phyloP scores from a whole-genome alignment of 1,140 invertebrate species.

The Trichoplusia ni region DNA sequence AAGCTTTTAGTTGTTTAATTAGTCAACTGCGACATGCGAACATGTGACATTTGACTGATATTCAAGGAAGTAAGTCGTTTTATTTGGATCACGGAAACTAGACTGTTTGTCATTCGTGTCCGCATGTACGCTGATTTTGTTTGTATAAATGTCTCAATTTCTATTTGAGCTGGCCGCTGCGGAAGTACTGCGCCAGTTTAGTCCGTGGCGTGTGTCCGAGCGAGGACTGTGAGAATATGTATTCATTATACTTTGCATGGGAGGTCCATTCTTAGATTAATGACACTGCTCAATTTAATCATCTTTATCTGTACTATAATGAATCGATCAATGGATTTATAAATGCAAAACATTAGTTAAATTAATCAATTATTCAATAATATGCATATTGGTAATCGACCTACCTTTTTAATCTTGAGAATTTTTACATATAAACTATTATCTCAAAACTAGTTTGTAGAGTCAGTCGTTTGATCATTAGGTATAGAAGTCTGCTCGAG shows the following conservation, averaged over 20 bases:
- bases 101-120: slow-evolving; percentile 37
- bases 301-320: slow-evolving; percentile 42
- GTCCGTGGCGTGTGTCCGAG: slow-evolving; percentile 29
- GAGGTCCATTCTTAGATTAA: slow-evolving; percentile 43
- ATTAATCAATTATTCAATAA: slow-evolving; percentile 27
- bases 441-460: slow-evolving; percentile 14
- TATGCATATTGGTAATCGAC: slow-evolving; percentile 13
- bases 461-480: background rate
- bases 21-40: slow-evolving; percentile 35
- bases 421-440: slow-evolving; percentile 15
- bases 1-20: slow-evolving; percentile 19
- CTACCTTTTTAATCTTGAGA: slow-evolving; percentile 11
- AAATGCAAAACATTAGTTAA: slow-evolving; percentile 34
- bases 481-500: background rate
- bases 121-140: slow-evolving; percentile 27
- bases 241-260: slow-evolving; percentile 41
- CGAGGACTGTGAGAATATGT: slow-evolving; percentile 38
- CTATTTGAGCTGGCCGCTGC: slow-evolving; percentile 23
- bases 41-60: slow-evolving; percentile 32
- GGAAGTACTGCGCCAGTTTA: slow-evolving; percentile 44
- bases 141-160: slow-evolving; percentile 38
- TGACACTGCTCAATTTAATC: slow-evolving; percentile 39
- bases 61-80: slow-evolving; percentile 40
- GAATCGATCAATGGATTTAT: slow-evolving; percentile 35
- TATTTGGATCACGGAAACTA: slow-evolving; percentile 38